Evolutionary conservation across 2,797 vertebrate species (phyloP), one percentile per base, ranked within the genome.

Genomic region (Clarias fuscus): DNA sequence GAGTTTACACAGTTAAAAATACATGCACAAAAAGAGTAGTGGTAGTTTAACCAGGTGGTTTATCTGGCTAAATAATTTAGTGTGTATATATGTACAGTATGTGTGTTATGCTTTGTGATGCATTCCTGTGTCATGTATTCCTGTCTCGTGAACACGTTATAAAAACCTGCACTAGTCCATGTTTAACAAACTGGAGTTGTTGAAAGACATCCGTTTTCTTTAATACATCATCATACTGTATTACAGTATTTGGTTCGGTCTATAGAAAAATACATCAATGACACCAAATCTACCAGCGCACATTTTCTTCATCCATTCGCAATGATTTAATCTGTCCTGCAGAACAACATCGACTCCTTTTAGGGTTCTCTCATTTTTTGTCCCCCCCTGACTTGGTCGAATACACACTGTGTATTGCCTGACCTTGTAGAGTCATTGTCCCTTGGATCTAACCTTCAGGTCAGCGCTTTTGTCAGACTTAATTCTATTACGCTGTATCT

Each of bases 401-500:
- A 59, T 65, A 48, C 58, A 70, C 67, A 70, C 62, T 40, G 68
- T 67, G 27, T 61, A 87, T 78, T 53, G 71, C 84, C 71, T 85
- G 90, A 89, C 90, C 90, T 90, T 90, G 90, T 88, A 85, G 82
- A 73, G 75, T 27, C 64, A 58, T 64, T 64, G 79, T 88, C 87
- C 85, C 84, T 82, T 65, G 79, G 83, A 84, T 85, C 82, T 75
- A 80, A 83, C 84, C 78, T 87, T 85, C 86, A 86, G 86, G 87
- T 88, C 90, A 90, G 88, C 85, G 80, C 72, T 90, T 90, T 90
- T 90, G 87, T 90, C 87, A 76, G 78, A 82, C 83, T 85, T 89
- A 87, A 88, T 89, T 89, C 77, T 85, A 88, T 87, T 88, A 89
- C 30, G 78, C 65, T 64, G 30, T 85, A 71, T 86, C 82, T 58